These are phyloP conservation scores for Himalopsyche kuldschensis DNA, from an alignment of 2,888 invertebrate genomes.

Conservation along the genomic window DNA sequence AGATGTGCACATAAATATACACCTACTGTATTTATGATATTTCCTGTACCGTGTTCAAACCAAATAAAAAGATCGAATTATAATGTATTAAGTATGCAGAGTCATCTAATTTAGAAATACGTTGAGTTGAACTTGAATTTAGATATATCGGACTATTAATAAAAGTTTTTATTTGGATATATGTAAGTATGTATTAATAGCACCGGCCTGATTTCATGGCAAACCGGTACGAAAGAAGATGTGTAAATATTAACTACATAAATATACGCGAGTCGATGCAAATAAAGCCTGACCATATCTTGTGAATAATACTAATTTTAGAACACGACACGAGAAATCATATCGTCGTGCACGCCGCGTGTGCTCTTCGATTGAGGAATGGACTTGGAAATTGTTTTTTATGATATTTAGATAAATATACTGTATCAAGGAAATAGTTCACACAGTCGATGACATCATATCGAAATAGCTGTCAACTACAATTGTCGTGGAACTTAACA, in stretches of 20 bases:
- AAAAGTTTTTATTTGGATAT: background rate
- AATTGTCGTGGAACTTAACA: no score
- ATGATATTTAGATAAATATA: no score
- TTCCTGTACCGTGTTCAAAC: background rate
- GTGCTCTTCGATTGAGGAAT: no score
- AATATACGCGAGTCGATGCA: no score
- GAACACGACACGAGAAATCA: no score
- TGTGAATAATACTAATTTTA: no score
- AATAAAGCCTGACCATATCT: no score
- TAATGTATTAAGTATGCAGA: background rate
- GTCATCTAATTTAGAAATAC: background rate
- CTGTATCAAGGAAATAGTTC: no score
- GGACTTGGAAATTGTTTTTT: no score
- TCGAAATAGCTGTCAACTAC: no score
- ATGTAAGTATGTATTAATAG: background rate
- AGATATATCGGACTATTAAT: background rate
- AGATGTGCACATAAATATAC: background rate
- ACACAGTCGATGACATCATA: no score
- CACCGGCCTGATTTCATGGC: background rate
- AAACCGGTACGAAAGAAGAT: background rate
- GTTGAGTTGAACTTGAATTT: background rate
- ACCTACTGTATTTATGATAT: background rate
- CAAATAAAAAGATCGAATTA: background rate
- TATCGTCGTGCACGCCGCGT: no score
- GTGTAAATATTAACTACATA: background rate